phyloP scores from a whole-genome alignment of 2,888 invertebrate genomes.

The Catocala fraxini region DNA sequence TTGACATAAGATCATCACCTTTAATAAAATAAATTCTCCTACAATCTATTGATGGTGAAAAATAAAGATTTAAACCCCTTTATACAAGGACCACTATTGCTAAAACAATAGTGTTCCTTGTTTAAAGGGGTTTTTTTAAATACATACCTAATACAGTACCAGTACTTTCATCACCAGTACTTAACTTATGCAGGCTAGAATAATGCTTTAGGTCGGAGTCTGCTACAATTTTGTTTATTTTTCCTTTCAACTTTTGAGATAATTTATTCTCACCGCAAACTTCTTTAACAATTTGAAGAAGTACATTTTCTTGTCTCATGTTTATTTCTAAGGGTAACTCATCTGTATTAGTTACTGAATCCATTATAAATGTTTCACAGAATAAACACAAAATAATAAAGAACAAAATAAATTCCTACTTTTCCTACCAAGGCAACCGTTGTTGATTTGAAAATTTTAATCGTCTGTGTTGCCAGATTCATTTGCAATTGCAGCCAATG shows the following conservation, averaged over 20 bases:
- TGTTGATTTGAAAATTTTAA: too few relatives aligned
- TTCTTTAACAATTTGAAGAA: slow-evolving; percentile 76
- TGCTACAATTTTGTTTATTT: slow-evolving; percentile 76
- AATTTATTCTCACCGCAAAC: slow-evolving; percentile 66
- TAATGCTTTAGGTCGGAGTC: slow-evolving; percentile 77
- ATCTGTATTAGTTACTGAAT: slow-evolving; percentile 69
- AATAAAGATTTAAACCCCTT: too few relatives aligned
- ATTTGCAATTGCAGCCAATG: too few relatives aligned
- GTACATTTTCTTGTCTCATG: slow-evolving; percentile 68
- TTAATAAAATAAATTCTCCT: too few relatives aligned
- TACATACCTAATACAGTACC: slow-evolving; percentile 74
- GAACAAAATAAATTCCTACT: not conserved
- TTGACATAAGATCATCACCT: too few relatives aligned
- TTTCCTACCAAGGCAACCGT: too few relatives aligned
- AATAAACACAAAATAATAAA: not conserved
- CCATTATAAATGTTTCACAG: slow-evolving; percentile 57
- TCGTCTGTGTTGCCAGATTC: too few relatives aligned
- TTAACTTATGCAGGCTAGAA: slow-evolving; percentile 77
- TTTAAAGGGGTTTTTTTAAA: too few relatives aligned
- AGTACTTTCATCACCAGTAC: slow-evolving; percentile 76
- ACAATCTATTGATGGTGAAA: not conserved
- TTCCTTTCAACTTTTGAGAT: slow-evolving; percentile 68
- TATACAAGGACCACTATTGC: too few relatives aligned
- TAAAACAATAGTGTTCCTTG: not conserved
- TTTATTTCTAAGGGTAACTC: slow-evolving; percentile 58